Percentiles rank a stretch among this genome's conserved stretches.
phyloP scores from a whole-genome alignment of 2,888 invertebrate species.

The Villa cingulata region DNA sequence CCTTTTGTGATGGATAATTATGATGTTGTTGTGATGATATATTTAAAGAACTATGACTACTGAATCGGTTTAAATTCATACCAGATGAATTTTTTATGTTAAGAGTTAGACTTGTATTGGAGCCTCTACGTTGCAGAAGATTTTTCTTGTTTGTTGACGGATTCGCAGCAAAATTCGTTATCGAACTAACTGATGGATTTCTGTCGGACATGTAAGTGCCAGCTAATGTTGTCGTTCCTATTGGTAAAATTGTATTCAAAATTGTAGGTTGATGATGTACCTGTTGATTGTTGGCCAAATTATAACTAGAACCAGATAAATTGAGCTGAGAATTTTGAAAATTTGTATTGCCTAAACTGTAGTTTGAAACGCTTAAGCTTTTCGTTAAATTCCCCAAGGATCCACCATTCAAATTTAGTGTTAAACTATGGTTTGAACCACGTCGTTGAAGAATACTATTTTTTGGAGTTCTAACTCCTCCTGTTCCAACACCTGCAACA shows the following conservation, averaged over 20 bases:
- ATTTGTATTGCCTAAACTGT: constrained; percentile 19
- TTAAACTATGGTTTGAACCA: constrained; percentile 48
- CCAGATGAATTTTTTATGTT: constrained; percentile 45
- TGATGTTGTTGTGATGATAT: constrained; percentile 19
- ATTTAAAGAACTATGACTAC: constrained; percentile 43
- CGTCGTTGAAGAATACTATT: constrained; percentile 41
- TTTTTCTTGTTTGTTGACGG: constrained; percentile 41
- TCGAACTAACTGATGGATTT: neutral
- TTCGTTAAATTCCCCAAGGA: constrained; percentile 37
- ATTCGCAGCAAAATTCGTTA: neutral
- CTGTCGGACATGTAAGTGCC: constrained; percentile 2
- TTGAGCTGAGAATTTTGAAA: constrained; percentile 33
- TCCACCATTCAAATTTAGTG: constrained; percentile 42
- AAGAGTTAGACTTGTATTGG: constrained; percentile 73
- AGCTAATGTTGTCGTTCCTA: constrained; percentile 4
- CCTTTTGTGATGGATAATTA: constrained; percentile 13
- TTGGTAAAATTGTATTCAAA: constrained; percentile 3
- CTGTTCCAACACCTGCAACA: neutral
- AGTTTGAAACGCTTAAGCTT: constrained; percentile 40
- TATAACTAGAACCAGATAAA: constrained; percentile 22
- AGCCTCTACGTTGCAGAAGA: constrained; percentile 64
- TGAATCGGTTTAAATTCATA: constrained; percentile 40
- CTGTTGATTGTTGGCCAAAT: constrained; percentile 8
- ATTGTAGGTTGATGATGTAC: constrained; percentile 1
- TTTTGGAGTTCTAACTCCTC: constrained; percentile 21